Conservation (phyloP, 2,113 vertebrate genomes). For the Sialia sialis region DNA sequence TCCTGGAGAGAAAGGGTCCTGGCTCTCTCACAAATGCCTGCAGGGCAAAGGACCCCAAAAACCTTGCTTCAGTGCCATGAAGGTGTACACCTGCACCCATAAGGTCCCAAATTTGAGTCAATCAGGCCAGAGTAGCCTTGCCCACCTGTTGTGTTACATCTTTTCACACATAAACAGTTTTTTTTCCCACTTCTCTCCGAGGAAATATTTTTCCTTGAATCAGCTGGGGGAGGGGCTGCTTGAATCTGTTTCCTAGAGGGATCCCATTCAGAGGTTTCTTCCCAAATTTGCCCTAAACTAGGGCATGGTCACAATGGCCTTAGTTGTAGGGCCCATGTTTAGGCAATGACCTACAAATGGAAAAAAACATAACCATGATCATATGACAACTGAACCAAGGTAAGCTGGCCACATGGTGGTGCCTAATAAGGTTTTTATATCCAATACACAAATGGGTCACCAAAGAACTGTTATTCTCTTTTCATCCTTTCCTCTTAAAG, state of each 20-base stretch:
- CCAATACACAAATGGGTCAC: neutral
- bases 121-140: neutral
- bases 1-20: neutral
- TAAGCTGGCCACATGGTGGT: neutral
- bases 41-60: neutral
- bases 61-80: neutral
- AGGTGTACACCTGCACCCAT: neutral
- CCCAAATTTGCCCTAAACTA: too few relatives aligned
- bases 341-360: neutral
- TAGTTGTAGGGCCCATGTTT: neutral
- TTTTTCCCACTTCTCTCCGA: too few relatives aligned
- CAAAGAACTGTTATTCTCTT: neutral
- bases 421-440: neutral
- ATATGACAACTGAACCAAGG: neutral
- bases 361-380: accelerated
- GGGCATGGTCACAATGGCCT: neutral
- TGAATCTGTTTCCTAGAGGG: too few relatives aligned
- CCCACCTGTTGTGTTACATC: accelerated
- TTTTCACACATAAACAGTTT: neutral
- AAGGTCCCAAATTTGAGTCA: neutral
- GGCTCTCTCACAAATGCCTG: neutral
- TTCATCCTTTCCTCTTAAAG: neutral
- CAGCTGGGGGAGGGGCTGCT: too few relatives aligned
- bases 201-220: too few relatives aligned
- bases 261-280: too few relatives aligned